Evolutionary conservation across 2,888 invertebrate genomes (phyloP).

Genomic region (Lithophane leautieri): DNA sequence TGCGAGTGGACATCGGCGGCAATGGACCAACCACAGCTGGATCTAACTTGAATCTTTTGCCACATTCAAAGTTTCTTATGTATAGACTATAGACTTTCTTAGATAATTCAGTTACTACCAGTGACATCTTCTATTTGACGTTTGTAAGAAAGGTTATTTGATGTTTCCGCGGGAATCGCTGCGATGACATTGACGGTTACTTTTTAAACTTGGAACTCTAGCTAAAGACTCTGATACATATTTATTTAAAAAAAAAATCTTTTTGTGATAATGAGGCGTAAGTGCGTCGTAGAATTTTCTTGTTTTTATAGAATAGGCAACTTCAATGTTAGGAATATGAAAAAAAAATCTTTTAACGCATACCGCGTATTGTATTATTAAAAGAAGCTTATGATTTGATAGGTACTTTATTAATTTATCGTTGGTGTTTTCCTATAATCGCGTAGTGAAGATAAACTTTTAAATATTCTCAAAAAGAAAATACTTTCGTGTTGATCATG

Average conservation of each 20-base stretch:
- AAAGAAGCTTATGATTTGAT: slow-evolving; percentile 17
- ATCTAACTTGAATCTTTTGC: slow-evolving; percentile 62
- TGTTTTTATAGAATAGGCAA: slow-evolving; percentile 12
- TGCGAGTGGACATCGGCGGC: slow-evolving; percentile 71
- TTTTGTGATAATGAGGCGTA: slow-evolving; percentile 12
- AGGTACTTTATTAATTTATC: slow-evolving; percentile 27
- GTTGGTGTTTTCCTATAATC: slow-evolving; percentile 2
- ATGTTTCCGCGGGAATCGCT: slow-evolving; percentile 20
- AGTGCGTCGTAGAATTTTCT: slow-evolving; percentile 5
- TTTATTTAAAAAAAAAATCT: too few species aligned
- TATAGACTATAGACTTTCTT: slow-evolving; percentile 49
- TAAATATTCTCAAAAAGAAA: slow-evolving; percentile 25
- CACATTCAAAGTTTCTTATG: slow-evolving; percentile 48
- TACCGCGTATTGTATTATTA: neutral
- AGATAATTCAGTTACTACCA: slow-evolving; percentile 12
- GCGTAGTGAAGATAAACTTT: slow-evolving; percentile 16
- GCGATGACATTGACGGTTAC: slow-evolving; percentile 16
- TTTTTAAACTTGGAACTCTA: slow-evolving; percentile 36
- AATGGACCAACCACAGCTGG: slow-evolving; percentile 56
- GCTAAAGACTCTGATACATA: slow-evolving; percentile 12
- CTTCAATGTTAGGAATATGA: neutral
- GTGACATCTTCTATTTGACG: slow-evolving; percentile 36
- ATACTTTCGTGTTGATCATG: slow-evolving; percentile 24
- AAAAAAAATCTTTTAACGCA: slow-evolving; percentile 7
- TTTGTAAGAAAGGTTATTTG: slow-evolving; percentile 19